Evolutionary conservation across 2,888 invertebrate species (phyloP).

Genomic region (Actias luna): DNA sequence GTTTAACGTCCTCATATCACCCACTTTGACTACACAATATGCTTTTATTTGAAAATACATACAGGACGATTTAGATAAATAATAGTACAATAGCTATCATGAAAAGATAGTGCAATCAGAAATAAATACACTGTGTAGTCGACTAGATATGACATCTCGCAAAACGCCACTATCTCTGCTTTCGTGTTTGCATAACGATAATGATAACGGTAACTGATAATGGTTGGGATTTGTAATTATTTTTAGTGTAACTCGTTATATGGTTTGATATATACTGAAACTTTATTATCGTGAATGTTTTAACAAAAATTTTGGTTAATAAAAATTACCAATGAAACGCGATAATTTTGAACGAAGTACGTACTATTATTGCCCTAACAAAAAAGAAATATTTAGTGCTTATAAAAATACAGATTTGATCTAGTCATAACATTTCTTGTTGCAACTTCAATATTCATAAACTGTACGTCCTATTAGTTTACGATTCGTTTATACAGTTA

Average conservation of each 20-base stretch:
- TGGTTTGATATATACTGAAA: constrained; percentile 12
- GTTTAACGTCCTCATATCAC: constrained; percentile 1
- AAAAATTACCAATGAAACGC: background rate
- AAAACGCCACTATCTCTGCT: constrained; percentile 57
- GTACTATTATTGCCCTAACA: no score
- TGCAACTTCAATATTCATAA: no score
- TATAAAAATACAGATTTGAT: no score
- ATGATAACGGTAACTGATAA: constrained; percentile 54
- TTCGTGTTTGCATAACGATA: constrained; percentile 61
- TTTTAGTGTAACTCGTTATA: constrained; percentile 44
- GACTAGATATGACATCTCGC: constrained; percentile 63
- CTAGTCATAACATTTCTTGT: no score
- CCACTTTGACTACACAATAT: constrained; percentile 2
- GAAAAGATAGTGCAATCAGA: constrained; percentile 60
- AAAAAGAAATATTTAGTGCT: no score
- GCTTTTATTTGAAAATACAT: constrained; percentile 21
- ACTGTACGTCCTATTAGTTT: no score
- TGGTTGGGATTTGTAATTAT: constrained; percentile 56
- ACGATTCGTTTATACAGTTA: no score
- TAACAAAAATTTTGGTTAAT: background rate
- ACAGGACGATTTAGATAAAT: constrained; percentile 35
- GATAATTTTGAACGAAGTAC: background rate
- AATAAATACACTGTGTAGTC: constrained; percentile 59
- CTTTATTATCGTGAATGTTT: background rate
- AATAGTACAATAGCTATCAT: constrained; percentile 42